Base-by-base conservation (phyloP, 2,888 invertebrate genomes). In the Oscheius sp. region DNA sequence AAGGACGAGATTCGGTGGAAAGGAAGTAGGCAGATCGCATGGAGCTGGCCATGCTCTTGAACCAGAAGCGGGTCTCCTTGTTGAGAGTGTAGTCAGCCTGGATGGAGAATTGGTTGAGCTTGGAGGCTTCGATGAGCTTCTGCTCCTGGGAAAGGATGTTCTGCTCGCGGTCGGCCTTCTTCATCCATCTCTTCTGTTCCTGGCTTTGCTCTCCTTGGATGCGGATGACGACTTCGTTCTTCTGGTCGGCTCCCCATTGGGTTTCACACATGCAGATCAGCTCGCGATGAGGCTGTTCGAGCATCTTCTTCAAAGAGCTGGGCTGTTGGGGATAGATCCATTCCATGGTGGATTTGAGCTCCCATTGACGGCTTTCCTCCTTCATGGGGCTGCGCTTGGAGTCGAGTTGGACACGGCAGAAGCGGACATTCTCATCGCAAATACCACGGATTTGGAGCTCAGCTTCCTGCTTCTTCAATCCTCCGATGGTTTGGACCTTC, bases 141-240 rank as follows among this genome's bases (percentile, higher is more conserved):
- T 70, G 74, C 50, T 72, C 69, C 52, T 79, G 74, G 34, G 64
- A 45, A 15, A 71, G 58, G 5, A 39, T 8, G 34, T 37, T 57
- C 65, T 72, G 68, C 52, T 69, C 71, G 33, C 53, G 64, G 52
- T 76, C 73, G 57, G 73, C 53, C 33, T 50, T 64, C 67, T 74
- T 77, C 64, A 79, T 69, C 73, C 70, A 75, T 65, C 73, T 50
- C 71, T 76, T 72, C 69, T 75, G 75, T 53, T 76, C 72, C 33
- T 45, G 55, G 72, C 67, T 65, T 52, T 76, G 73, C 42, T 74
- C 70, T 69, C 72, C 76, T 53, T 74, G 68, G 69, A 74, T 55
- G 31, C 72, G 71, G 57, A 79, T 48, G 45, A 8, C 31, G 70
- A 67, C 63, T 72, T 31, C 25, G 57, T 65, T 64, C 72, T 74